Conservation (phyloP, 1,140 invertebrate species). For the Bacillus rossius region DNA sequence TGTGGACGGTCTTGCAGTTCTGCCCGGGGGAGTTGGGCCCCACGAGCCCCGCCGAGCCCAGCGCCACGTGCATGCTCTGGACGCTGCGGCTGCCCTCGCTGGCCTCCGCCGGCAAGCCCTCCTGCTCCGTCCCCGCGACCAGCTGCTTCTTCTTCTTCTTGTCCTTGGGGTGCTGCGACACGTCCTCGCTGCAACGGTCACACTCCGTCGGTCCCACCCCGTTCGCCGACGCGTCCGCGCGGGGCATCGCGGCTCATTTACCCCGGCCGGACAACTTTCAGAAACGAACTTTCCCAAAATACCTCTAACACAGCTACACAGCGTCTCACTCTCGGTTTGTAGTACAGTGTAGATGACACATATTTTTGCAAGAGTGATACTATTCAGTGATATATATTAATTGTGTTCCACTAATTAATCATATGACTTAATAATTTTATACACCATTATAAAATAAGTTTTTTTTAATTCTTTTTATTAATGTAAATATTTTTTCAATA, state of each 20-base stretch:
- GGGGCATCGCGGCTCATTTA: conserved; percentile 38
- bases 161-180: conserved; percentile 43
- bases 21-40: neutral
- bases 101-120: conserved; percentile 22
- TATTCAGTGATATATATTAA: no score
- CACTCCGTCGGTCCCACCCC: no score
- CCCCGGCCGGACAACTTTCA: neutral
- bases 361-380: no score
- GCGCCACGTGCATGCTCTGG: neutral
- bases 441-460: no score
- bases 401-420: no score
- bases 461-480: no score
- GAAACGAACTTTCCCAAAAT: neutral
- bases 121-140: conserved; percentile 22
- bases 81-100: neutral
- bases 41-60: neutral
- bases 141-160: conserved; percentile 50
- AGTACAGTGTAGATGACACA: neutral
- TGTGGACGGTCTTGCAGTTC: neutral
- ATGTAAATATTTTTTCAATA: no score
- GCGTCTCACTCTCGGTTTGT: neutral
- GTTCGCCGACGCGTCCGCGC: no score
- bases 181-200: conserved; percentile 35
- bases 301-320: neutral
- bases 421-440: no score